These are phyloP conservation scores for Cyphomyrus plagiostoma DNA, from an alignment of 2,113 vertebrate genomes.

Conservation along the genomic window DNA sequence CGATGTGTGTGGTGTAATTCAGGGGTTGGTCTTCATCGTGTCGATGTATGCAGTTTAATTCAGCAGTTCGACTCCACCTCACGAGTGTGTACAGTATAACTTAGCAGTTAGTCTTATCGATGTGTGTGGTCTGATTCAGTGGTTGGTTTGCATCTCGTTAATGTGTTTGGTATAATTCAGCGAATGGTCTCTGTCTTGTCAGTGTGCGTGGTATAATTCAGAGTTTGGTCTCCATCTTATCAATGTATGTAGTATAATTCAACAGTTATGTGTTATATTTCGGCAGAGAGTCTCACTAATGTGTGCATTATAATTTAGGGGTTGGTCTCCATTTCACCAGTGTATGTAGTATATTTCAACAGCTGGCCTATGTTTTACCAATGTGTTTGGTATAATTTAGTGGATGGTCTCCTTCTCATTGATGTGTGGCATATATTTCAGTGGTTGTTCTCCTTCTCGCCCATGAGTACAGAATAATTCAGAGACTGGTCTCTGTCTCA, in stretches of 20 bases:
- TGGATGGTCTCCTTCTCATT: neutral
- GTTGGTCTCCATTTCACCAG: neutral
- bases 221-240: neutral
- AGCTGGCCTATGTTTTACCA: neutral
- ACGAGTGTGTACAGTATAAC: neutral
- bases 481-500: neutral
- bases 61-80: neutral
- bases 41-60: neutral
- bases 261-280: neutral
- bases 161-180: neutral
- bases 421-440: neutral
- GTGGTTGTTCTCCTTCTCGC: neutral
- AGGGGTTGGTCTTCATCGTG: neutral
- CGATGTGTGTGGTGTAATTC: neutral
- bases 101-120: neutral
- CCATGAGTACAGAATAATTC: too few species aligned
- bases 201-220: neutral
- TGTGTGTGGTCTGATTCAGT: neutral
- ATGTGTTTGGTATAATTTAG: neutral
- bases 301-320: neutral
- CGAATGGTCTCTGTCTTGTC: neutral
- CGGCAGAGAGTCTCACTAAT: neutral
- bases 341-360: neutral
- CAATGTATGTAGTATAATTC: neutral
- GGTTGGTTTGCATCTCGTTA: slow-evolving; percentile 1